These are phyloP conservation scores for Brachypteracias leptosomus DNA, from an alignment of 2,113 vertebrate species.

Conservation along the genomic window DNA sequence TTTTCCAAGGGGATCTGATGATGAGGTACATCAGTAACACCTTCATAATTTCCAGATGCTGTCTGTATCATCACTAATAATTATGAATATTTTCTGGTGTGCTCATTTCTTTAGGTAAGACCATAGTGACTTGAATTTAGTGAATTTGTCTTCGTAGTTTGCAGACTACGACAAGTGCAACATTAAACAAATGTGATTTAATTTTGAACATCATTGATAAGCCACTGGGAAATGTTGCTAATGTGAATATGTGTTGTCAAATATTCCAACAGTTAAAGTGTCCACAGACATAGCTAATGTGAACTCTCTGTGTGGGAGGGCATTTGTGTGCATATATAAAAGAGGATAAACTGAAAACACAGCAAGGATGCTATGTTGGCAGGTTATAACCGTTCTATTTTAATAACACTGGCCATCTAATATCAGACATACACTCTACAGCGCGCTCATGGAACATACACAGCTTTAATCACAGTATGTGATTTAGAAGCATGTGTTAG, in stretches of 20 bases:
- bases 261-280: background rate
- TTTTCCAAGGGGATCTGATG: conserved; percentile 1
- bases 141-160: conserved; percentile 1
- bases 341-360: background rate
- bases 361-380: background rate
- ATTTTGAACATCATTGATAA: conserved; percentile 31
- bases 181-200: conserved; percentile 34
- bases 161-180: background rate
- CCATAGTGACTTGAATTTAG: conserved; percentile 23
- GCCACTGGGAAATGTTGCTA: conserved; percentile 3
- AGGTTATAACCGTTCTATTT: conserved; percentile 13
- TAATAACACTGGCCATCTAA: background rate
- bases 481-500: background rate
- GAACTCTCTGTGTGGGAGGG: background rate
- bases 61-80: background rate
- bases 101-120: conserved; percentile 35
- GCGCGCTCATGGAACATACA: background rate
- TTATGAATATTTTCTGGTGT: background rate
- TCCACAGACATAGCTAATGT: background rate
- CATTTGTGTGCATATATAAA: background rate
- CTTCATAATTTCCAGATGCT: conserved; percentile 12
- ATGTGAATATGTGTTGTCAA: conserved; percentile 14
- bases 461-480: background rate
- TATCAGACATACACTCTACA: background rate
- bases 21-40: background rate